Percentiles rank a stretch among this genome's conserved stretches.
Evolutionary conservation across 2,888 invertebrate species (phyloP).

Genomic region (Cenopis cana): DNA sequence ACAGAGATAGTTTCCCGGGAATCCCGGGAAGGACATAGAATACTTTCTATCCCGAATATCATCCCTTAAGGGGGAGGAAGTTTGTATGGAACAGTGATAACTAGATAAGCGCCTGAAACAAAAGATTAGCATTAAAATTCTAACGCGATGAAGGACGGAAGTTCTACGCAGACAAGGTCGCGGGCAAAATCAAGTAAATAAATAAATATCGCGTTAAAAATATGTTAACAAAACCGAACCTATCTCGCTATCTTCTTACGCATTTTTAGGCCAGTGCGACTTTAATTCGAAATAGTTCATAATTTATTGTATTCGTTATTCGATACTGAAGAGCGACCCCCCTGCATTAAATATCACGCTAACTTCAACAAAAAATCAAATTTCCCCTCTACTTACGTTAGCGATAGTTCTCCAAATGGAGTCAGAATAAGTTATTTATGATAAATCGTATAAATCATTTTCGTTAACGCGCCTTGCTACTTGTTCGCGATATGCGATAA

Average conservation of each 20-base stretch:
- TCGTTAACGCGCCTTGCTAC: constrained; percentile 72
- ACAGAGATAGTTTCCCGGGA: too few relatives aligned
- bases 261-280: too few relatives aligned
- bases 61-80: too few relatives aligned
- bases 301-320: constrained; percentile 33
- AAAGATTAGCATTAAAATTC: too few relatives aligned
- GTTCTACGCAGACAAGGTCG: too few relatives aligned
- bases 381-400: constrained; percentile 57
- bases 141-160: too few relatives aligned
- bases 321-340: constrained; percentile 37
- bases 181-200: too few relatives aligned
- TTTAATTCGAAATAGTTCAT: constrained; percentile 8
- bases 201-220: too few relatives aligned
- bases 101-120: too few relatives aligned
- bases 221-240: neutral
- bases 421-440: constrained; percentile 81
- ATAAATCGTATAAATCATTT: constrained; percentile 84
- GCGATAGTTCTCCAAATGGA: constrained; percentile 73
- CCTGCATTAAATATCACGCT: constrained; percentile 36
- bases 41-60: too few relatives aligned
- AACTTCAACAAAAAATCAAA: constrained; percentile 51
- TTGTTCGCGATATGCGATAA: constrained; percentile 65
- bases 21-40: too few relatives aligned
- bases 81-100: too few relatives aligned
- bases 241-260: constrained; percentile 7